Conservation (phyloP, 2,797 vertebrate species). For the Chromobotia macracanthus region DNA sequence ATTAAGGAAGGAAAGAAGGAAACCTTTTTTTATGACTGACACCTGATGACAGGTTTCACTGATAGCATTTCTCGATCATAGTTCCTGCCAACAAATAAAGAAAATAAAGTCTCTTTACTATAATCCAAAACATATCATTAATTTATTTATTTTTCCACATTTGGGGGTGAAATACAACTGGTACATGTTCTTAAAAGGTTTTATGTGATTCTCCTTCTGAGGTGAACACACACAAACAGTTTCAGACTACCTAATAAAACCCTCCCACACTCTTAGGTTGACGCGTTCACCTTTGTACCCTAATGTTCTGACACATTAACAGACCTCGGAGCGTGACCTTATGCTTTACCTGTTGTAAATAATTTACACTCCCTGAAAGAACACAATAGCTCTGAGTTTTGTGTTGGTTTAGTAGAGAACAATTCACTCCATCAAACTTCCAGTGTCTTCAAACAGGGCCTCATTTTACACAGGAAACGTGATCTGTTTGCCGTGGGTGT, state of each 20-base stretch:
- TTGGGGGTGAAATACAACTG: too few relatives aligned
- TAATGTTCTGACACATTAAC: conserved; percentile 25
- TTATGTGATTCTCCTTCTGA: neutral
- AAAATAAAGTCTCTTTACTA: neutral
- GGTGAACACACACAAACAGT: neutral
- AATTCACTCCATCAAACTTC: neutral
- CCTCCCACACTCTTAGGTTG: neutral
- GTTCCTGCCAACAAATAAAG: conserved; percentile 1
- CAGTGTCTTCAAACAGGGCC: neutral
- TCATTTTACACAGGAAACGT: conserved; percentile 17
- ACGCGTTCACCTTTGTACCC: conserved; percentile 46
- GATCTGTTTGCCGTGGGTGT: conserved; percentile 5
- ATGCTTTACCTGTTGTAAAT: conserved; percentile 44
- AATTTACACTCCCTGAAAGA: conserved; percentile 12
- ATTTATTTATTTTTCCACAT: too few relatives aligned
- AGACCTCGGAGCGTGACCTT: neutral
- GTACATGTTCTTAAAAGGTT: too few relatives aligned
- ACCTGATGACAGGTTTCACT: neutral
- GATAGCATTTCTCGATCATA: neutral
- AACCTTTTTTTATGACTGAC: conserved; percentile 24
- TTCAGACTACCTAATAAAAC: neutral
- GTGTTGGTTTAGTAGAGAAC: neutral
- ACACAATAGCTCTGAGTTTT: neutral
- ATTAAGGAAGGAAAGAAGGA: conserved; percentile 15
- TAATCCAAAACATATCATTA: conserved; percentile 18